A percentile compares a stretch with the other conserved stretches of the same genome.
These are phyloP conservation scores for Mus musculus DNA, from an alignment of 2,113 vertebrate genomes.

Conservation along the genomic window DNA sequence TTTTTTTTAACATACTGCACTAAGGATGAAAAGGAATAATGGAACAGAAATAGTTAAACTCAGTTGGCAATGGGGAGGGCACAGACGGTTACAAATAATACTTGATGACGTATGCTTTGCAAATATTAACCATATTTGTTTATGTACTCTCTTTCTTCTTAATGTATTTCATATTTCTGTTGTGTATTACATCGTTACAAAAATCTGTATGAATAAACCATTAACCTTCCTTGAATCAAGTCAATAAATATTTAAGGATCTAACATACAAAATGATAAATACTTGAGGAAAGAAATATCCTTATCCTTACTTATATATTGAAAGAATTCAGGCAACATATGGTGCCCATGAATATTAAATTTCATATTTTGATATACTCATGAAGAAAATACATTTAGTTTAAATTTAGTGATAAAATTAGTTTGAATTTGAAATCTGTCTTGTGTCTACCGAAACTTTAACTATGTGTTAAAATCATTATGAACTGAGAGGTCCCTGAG, in stretches of 20 bases:
- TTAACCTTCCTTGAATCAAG: neutral
- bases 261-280: neutral
- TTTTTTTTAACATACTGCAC: neutral
- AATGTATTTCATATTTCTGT: neutral
- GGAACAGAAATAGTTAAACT: neutral
- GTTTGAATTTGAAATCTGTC: neutral
- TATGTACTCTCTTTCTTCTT: neutral
- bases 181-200: neutral
- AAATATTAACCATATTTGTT: neutral
- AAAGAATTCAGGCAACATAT: neutral
- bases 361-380: neutral
- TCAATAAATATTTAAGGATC: neutral
- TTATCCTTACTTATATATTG: neutral
- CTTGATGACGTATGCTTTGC: neutral
- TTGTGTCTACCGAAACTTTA: neutral
- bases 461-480: neutral
- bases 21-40: neutral
- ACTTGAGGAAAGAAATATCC: neutral
- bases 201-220: neutral
- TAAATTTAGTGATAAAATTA: neutral
- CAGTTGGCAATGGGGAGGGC: neutral
- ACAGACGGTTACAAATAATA: neutral
- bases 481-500: neutral
- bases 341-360: neutral
- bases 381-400: neutral